Evolutionary conservation across 2,888 invertebrate species (phyloP).

Genomic region (Mellilla xanthometata): DNA sequence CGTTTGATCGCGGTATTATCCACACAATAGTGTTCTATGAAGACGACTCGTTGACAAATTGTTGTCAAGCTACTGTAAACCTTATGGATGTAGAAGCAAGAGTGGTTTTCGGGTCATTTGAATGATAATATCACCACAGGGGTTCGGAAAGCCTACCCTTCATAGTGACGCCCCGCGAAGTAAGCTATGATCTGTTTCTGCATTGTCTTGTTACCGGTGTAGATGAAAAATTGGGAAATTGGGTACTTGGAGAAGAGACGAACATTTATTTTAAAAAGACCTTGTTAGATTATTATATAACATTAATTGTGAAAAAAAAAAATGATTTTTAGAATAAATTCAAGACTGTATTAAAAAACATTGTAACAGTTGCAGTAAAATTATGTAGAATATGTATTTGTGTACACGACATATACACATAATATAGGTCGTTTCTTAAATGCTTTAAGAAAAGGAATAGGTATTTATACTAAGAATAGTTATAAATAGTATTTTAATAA

Average conservation of each 20-base stretch:
- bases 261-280: no score
- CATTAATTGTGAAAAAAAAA: no score
- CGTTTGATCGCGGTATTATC: constrained; percentile 80
- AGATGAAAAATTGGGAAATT: constrained; percentile 13
- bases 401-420: no score
- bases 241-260: background rate
- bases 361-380: no score
- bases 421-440: no score
- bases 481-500: no score
- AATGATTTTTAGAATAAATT: no score
- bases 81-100: constrained; percentile 40
- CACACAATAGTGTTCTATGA: constrained; percentile 77
- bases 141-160: constrained; percentile 76
- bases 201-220: constrained; percentile 54
- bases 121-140: constrained; percentile 69
- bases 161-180: constrained; percentile 79
- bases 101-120: constrained; percentile 42
- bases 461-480: no score
- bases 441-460: no score
- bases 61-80: constrained; percentile 41
- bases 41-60: constrained; percentile 70
- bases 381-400: no score
- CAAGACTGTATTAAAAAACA: no score
- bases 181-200: constrained; percentile 79
- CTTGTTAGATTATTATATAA: no score